A percentile compares a stretch with the other conserved stretches of the same genome.
phyloP scores from a whole-genome alignment of 2,113 vertebrate genomes.

The Anseranas semipalmata region DNA sequence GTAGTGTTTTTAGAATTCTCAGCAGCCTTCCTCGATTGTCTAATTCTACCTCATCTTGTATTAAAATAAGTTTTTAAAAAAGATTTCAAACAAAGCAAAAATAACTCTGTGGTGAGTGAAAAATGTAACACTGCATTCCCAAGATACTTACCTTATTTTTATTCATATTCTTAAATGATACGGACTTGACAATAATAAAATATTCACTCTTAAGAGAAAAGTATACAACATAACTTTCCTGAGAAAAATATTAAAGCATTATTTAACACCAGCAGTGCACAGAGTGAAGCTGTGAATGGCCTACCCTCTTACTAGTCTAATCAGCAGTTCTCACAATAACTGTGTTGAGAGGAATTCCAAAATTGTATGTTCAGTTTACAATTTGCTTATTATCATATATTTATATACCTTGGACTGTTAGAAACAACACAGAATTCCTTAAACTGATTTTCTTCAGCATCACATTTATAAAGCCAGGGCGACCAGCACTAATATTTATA shows the following conservation, averaged over 20 bases:
- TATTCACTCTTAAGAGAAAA: too few species aligned
- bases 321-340: not conserved
- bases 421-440: not conserved
- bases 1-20: not conserved
- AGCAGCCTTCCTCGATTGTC: not conserved
- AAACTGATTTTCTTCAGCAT: not conserved
- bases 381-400: not conserved
- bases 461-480: not conserved
- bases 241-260: not conserved
- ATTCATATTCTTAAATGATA: not conserved
- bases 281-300: not conserved
- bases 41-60: not conserved
- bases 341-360: not conserved
- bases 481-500: not conserved
- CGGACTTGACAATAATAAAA: too few species aligned
- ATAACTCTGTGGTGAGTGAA: not conserved
- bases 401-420: not conserved
- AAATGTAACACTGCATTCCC: not conserved
- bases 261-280: not conserved
- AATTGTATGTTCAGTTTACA: fast-evolving
- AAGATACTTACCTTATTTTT: not conserved
- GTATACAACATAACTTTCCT: not conserved
- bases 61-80: not conserved
- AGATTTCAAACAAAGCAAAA: not conserved
- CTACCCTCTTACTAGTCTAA: not conserved